phyloP scores from a whole-genome alignment of 2,888 invertebrate genomes.

The Acleris laterana region DNA sequence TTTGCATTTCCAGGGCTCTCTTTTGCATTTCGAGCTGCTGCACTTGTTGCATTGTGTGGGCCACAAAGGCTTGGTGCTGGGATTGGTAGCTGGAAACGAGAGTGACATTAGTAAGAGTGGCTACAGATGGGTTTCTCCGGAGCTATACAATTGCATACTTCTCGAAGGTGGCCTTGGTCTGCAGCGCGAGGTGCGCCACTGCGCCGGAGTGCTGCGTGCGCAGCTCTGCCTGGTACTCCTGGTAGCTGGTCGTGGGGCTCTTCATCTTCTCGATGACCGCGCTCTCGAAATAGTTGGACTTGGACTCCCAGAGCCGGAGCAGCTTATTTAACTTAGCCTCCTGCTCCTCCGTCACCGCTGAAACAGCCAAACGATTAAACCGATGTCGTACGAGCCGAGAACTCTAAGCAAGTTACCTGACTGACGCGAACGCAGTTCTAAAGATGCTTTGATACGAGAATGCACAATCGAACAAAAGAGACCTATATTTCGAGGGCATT shows the following conservation, averaged over 20 bases:
- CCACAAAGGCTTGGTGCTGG: slow-evolving; percentile 97
- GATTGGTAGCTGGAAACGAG: slow-evolving; percentile 88
- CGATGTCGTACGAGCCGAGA: slow-evolving; percentile 66
- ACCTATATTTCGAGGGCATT: slow-evolving; percentile 82
- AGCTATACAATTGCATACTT: slow-evolving; percentile 72
- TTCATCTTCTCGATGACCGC: slow-evolving; percentile 94
- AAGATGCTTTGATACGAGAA: slow-evolving; percentile 73
- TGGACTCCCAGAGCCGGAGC: slow-evolving; percentile 97
- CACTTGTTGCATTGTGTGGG: slow-evolving; percentile 95
- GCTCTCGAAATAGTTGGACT: slow-evolving; percentile 94
- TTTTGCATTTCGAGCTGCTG: slow-evolving; percentile 93
- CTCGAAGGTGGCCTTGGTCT: slow-evolving; percentile 93
- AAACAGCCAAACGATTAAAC: slow-evolving; percentile 77
- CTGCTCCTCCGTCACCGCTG: slow-evolving; percentile 93
- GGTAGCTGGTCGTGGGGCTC: slow-evolving; percentile 94
- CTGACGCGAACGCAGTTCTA: slow-evolving; percentile 73
- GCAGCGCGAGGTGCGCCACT: slow-evolving; percentile 89
- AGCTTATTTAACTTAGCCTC: slow-evolving; percentile 96
- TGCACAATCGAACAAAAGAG: slow-evolving; percentile 75
- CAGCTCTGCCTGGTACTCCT: slow-evolving; percentile 93
- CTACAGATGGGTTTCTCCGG: slow-evolving; percentile 19
- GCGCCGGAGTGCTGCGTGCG: slow-evolving; percentile 92
- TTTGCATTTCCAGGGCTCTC: slow-evolving; percentile 85
- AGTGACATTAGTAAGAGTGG: slow-evolving; percentile 24
- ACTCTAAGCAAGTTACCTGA: slow-evolving; percentile 79